phyloP scores from a whole-genome alignment of 2,113 vertebrate species.

The Aegithalos caudatus region DNA sequence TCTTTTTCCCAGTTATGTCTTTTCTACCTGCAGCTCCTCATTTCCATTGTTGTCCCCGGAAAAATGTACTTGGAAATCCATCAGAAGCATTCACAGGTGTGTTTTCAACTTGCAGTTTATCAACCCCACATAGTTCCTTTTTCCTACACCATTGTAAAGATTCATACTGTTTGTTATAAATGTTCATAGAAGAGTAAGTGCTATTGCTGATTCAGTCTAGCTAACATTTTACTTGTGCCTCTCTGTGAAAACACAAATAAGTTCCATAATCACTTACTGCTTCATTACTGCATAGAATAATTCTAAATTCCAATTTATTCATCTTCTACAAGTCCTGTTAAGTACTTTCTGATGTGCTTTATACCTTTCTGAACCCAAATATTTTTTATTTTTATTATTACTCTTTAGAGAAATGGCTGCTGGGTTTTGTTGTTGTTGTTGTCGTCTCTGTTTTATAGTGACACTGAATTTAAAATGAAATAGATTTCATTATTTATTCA shows the following conservation, averaged over 20 bases:
- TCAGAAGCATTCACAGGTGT: accelerated
- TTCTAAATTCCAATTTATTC: neutral
- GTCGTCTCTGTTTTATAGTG: neutral
- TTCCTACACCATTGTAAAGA: neutral
- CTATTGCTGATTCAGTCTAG: neutral
- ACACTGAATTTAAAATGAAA: slow-evolving; percentile 37
- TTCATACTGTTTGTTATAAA: neutral
- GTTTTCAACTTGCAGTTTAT: neutral
- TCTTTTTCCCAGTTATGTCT: neutral
- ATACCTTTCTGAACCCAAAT: neutral
- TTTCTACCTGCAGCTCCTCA: neutral
- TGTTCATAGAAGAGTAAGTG: neutral
- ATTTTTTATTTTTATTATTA: slow-evolving; percentile 41
- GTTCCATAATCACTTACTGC: neutral
- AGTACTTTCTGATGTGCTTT: neutral
- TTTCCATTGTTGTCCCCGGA: neutral
- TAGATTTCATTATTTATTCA: slow-evolving; percentile 56
- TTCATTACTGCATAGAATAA: neutral
- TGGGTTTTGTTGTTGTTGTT: neutral
- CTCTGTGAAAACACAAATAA: neutral
- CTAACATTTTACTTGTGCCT: neutral
- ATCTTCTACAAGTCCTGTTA: neutral
- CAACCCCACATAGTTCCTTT: accelerated
- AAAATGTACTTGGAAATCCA: neutral
- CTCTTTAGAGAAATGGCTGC: slow-evolving; percentile 6